Evolutionary conservation across 2,797 vertebrate species (phyloP).

Genomic region (Okamejei kenojei): DNA sequence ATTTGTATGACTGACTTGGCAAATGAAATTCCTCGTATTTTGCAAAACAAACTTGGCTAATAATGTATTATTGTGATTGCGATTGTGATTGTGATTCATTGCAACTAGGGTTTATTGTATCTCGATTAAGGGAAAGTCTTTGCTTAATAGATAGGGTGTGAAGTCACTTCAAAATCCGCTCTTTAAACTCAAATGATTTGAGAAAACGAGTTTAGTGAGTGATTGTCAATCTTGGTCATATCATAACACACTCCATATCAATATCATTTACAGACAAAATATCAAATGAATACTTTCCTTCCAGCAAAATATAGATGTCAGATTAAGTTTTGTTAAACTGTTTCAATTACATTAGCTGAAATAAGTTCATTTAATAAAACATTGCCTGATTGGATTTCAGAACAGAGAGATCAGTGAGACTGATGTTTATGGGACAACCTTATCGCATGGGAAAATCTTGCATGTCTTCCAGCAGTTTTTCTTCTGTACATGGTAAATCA

Average conservation of each 20-base stretch:
- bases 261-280: background rate
- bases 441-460: slow-evolving; percentile 65
- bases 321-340: background rate
- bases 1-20: too few species aligned
- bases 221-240: background rate
- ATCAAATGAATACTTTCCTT: background rate
- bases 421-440: background rate
- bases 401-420: background rate
- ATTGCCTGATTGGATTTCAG: background rate
- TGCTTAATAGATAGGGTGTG: background rate
- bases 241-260: background rate
- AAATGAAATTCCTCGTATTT: too few species aligned
- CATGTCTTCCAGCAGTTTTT: slow-evolving; percentile 38
- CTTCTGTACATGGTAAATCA: slow-evolving; percentile 4
- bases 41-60: too few species aligned
- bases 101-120: too few species aligned
- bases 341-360: background rate
- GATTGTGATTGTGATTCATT: too few species aligned
- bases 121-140: background rate
- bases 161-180: background rate
- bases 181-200: background rate
- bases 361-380: background rate
- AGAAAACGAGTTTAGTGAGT: background rate
- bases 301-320: background rate
- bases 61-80: too few species aligned